These are phyloP conservation scores for Drosophila sordidula DNA, from an alignment of 2,888 invertebrate species.

Conservation along the genomic window DNA sequence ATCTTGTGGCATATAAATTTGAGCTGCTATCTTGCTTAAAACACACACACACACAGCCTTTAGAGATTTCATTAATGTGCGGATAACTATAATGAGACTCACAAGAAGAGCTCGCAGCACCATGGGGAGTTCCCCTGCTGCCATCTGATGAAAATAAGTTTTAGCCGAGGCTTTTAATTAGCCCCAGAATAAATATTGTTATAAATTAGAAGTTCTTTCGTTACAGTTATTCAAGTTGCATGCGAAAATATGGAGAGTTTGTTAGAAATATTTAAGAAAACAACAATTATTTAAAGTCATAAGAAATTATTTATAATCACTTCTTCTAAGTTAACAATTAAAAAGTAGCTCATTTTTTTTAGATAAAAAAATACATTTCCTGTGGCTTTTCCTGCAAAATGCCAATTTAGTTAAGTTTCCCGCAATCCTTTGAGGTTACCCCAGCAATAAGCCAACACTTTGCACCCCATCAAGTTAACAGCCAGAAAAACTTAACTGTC, in stretches of 20 bases:
- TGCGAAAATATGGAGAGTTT: no score
- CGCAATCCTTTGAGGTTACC: conserved; percentile 6
- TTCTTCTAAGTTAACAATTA: not conserved
- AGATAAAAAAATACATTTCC: no score
- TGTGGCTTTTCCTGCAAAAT: not conserved
- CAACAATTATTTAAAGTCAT: no score
- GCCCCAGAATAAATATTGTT: conserved; percentile 12
- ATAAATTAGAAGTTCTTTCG: conserved; percentile 1
- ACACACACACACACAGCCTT: conserved; percentile 22
- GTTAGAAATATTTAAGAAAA: no score
- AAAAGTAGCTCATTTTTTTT: not conserved
- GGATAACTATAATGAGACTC: conserved; percentile 72
- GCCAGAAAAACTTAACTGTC: conserved; percentile 38
- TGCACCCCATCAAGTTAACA: conserved; percentile 18
- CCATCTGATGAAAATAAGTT: conserved; percentile 2
- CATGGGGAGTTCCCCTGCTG: conserved; percentile 20
- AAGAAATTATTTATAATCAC: no score
- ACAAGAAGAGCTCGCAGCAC: conserved; percentile 16
- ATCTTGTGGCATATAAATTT: conserved; percentile 64
- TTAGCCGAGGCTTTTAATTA: conserved; percentile 23
- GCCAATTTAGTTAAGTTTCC: not conserved
- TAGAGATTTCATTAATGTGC: conserved; percentile 75
- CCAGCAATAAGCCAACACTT: conserved; percentile 20
- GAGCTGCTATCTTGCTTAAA: conserved; percentile 45
- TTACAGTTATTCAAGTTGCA: not conserved